Conservation (phyloP, 2,113 vertebrate genomes). For the Eclectus roratus region DNA sequence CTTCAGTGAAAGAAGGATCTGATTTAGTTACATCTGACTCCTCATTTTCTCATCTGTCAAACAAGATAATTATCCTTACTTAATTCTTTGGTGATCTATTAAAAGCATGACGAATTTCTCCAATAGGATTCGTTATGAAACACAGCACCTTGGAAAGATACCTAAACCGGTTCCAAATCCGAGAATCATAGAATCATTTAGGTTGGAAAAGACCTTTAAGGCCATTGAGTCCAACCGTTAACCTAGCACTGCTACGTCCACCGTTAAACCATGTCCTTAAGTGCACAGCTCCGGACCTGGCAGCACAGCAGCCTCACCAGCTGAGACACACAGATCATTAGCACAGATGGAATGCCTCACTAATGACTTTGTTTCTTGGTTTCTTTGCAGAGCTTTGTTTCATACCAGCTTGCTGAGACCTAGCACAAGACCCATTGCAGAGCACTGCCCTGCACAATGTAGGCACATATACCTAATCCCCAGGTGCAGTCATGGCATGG, state of each 20-base stretch:
- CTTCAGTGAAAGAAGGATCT: neutral
- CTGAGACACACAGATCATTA: neutral
- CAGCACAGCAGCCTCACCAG: neutral
- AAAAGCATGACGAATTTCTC: neutral
- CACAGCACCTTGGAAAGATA: neutral
- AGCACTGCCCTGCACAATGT: rapidly evolving
- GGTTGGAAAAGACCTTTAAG: neutral
- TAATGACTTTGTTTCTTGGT: neutral
- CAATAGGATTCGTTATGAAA: neutral
- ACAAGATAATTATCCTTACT: neutral
- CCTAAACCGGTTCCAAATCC: neutral
- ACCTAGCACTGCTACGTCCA: too few species aligned
- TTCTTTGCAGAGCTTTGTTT: neutral
- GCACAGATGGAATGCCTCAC: rapidly evolving
- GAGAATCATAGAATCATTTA: neutral
- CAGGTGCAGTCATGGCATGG: neutral
- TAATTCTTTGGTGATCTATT: neutral
- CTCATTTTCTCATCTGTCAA: neutral
- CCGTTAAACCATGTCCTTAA: rapidly evolving
- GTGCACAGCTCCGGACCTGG: rapidly evolving
- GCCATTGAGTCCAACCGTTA: neutral
- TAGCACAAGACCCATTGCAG: rapidly evolving
- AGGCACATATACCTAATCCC: neutral
- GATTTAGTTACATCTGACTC: neutral
- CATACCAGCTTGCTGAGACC: neutral